A percentile compares a stretch with the other conserved stretches of the same genome.
Conservation (phyloP, 2,113 vertebrate species). For the Cnemophilus loriae region DNA sequence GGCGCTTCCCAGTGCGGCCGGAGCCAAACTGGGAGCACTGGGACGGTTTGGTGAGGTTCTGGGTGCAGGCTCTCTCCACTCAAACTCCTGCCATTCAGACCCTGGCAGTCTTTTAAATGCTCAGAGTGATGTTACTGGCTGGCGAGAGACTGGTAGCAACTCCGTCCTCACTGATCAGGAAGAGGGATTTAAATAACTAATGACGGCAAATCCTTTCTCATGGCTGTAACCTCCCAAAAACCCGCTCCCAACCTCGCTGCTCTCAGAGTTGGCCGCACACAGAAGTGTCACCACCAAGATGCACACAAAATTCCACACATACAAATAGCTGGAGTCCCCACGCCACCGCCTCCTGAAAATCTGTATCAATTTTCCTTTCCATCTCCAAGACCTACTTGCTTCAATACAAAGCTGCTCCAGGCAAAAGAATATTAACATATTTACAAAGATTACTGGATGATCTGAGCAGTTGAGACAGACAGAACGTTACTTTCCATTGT, state of each 20-base stretch:
- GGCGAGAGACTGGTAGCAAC: neutral
- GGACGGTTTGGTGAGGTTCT: neutral
- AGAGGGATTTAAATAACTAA: neutral
- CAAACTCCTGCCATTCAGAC: neutral
- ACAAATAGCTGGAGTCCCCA: neutral
- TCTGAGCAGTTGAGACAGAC: conserved; percentile 22
- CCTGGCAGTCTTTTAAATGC: neutral
- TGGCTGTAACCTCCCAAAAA: neutral
- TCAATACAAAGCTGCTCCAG: neutral
- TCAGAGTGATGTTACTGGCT: neutral
- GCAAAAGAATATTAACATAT: conserved; percentile 36
- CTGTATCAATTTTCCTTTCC: conserved; percentile 19
- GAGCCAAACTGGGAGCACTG: neutral
- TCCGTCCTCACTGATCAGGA: neutral
- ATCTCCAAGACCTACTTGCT: neutral
- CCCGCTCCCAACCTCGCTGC: neutral
- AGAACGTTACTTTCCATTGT: neutral
- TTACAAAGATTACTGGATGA: conserved; percentile 35
- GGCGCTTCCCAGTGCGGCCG: neutral
- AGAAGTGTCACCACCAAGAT: neutral
- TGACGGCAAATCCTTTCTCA: neutral
- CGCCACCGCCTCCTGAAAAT: conserved; percentile 11
- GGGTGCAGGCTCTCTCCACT: neutral
- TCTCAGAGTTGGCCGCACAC: neutral
- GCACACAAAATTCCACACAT: neutral